Evolutionary conservation across 1,140 invertebrate species (phyloP), one percentile per base, ranked within the genome.

Genomic region (Achatina immaculata): DNA sequence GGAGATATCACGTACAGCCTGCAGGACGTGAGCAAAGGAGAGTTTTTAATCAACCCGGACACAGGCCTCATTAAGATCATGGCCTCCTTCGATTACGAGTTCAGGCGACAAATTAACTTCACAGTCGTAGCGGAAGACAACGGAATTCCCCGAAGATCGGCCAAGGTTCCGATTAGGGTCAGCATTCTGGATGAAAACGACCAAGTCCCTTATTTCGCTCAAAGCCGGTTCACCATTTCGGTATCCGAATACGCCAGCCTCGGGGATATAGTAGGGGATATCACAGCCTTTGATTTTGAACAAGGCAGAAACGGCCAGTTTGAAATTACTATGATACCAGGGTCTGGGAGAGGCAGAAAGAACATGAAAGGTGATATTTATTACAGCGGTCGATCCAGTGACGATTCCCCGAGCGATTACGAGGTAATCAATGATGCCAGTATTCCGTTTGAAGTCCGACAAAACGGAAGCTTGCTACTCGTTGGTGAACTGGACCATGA

Each of bases 401-500:
- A 36, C 11, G 14, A 45, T 34, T 42, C 38, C 38, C 28, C 21
- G 16, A 36, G 1, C 28, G 45, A 74, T 74, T 78, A 43, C 42
- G 58, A 78, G 31, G 38, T 24, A 58, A 34, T 75, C 42, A 48
- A 66, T 28, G 82, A 80, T 73, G 42, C 36, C 43, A 48, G 43
- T 3, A 65, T 43, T 0, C 82, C 82, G 0, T 84, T 84, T 72
- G 34, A 55, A 31, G 28, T 84, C 6, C 76, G 55, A 0, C 43
- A 58, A 28, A 83, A 84, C 68, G 83, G 83, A 31, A 75, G 58
- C 42, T 36, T 84, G 36, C 9, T 77, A 21, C 62, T 84, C 2
- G 66, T 71, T 14, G 65, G 69, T 28, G 24, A 48, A 9, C 91
- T 99, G 72, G 97, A 98, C 90, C 93, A 96, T 83, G 97, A 99